A percentile compares a stretch with the other conserved stretches of the same genome.
These are phyloP conservation scores for Nemapogon koenigi DNA, from an alignment of 2,888 invertebrate species.

Conservation along the genomic window DNA sequence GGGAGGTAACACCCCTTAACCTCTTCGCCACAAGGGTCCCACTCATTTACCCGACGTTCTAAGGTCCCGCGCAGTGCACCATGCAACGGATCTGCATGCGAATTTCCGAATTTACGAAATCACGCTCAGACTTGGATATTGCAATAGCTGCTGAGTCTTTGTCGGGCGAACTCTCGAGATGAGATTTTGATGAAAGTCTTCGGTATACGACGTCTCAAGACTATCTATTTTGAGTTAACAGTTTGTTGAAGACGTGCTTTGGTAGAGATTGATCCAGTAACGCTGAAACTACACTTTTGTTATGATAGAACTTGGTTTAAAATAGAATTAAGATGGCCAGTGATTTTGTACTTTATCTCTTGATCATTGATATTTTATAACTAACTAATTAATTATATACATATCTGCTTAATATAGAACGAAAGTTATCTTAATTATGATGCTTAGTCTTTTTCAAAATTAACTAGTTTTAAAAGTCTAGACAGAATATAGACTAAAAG, in stretches of 20 bases:
- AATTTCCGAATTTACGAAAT: constrained; percentile 45
- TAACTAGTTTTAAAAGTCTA: too few relatives aligned
- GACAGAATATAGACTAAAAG: too few relatives aligned
- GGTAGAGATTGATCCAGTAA: constrained; percentile 3
- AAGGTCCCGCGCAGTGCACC: constrained; percentile 27
- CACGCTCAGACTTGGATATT: constrained; percentile 15
- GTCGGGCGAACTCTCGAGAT: constrained; percentile 20
- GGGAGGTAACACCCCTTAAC: constrained; percentile 20
- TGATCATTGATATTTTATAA: too few relatives aligned
- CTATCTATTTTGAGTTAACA: constrained; percentile 7
- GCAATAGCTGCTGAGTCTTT: constrained; percentile 6
- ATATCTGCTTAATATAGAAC: too few relatives aligned
- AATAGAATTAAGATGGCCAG: too few relatives aligned
- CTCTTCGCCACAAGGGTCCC: constrained; percentile 5
- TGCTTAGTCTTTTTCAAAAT: too few relatives aligned
- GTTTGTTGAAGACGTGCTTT: constrained; percentile 8
- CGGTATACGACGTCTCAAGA: background rate
- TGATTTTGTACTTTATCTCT: too few relatives aligned
- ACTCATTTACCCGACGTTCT: constrained; percentile 3
- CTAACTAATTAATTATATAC: too few relatives aligned
- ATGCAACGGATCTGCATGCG: constrained; percentile 40
- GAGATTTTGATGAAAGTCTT: constrained; percentile 32
- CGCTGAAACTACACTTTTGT: background rate
- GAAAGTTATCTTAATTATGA: too few relatives aligned
- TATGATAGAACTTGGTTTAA: background rate